phyloP scores from a whole-genome alignment of 2,888 invertebrate genomes.

The Mantis religiosa region DNA sequence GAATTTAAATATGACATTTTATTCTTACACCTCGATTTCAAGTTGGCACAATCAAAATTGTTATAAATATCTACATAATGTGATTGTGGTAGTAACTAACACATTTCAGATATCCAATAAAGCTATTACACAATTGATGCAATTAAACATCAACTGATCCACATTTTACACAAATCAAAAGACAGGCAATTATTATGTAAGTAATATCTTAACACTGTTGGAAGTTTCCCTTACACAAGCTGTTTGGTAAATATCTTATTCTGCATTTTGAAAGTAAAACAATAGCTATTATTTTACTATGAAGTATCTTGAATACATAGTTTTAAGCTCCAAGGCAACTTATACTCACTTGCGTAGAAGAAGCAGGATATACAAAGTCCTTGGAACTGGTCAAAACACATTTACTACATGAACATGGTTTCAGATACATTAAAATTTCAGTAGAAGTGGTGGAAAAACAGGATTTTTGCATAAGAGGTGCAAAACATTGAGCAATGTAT shows the following conservation, averaged over 20 bases:
- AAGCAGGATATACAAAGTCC: too few species aligned
- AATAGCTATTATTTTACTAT: background rate
- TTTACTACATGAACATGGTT: background rate
- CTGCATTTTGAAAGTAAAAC: background rate
- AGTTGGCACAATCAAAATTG: conserved; percentile 23
- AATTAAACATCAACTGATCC: background rate
- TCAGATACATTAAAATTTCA: background rate
- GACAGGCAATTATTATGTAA: background rate
- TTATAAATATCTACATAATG: conserved; percentile 9
- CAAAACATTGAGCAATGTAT: too few species aligned
- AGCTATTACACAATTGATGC: background rate
- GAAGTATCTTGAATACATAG: background rate
- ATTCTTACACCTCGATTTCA: conserved; percentile 6
- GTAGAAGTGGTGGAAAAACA: background rate
- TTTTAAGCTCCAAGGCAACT: background rate
- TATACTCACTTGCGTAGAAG: background rate
- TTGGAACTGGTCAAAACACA: background rate
- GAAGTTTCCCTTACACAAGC: background rate
- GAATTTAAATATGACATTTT: conserved; percentile 9
- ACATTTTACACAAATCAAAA: background rate
- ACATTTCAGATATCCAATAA: background rate
- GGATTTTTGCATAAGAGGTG: too few species aligned
- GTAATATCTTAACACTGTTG: background rate
- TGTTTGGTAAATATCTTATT: background rate
- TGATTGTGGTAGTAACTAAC: conserved; percentile 21